Evolutionary conservation across 2,113 vertebrate species (phyloP).

Genomic region (Neoarius graeffei): DNA sequence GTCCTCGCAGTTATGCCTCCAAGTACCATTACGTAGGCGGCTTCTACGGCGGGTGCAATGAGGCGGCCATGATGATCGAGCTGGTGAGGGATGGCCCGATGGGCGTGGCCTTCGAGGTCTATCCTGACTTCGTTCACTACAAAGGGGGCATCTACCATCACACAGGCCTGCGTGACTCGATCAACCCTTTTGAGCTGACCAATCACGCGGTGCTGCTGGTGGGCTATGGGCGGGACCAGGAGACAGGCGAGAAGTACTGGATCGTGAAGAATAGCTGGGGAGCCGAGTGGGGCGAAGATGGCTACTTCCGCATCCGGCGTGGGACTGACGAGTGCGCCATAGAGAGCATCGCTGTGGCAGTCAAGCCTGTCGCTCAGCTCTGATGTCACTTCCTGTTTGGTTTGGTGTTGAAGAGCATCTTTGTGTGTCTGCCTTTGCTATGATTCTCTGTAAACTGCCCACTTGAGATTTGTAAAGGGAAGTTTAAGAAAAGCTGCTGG

Average conservation of each 20-base stretch:
- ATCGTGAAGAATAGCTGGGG: conserved; percentile 98
- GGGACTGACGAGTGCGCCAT: conserved; percentile 89
- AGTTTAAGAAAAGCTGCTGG: not conserved
- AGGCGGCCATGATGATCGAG: conserved; percentile 87
- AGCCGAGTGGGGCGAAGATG: conserved; percentile 81
- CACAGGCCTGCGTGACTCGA: conserved; percentile 79
- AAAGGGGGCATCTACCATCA: conserved; percentile 88
- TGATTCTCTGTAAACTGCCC: not conserved
- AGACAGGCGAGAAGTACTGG: conserved; percentile 85
- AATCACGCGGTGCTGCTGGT: conserved; percentile 94
- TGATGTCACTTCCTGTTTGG: conserved; percentile 58
- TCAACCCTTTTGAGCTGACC: conserved; percentile 93
- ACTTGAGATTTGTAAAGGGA: not conserved
- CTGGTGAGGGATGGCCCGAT: conserved; percentile 85
- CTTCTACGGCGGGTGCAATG: conserved; percentile 94
- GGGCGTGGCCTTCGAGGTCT: conserved; percentile 87
- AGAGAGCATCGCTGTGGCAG: conserved; percentile 88
- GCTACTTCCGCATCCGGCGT: conserved; percentile 92
- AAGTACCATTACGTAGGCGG: conserved; percentile 92
- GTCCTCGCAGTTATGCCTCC: conserved; percentile 77
- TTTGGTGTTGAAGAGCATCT: not conserved
- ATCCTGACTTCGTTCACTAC: conserved; percentile 86
- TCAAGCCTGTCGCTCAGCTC: conserved; percentile 80
- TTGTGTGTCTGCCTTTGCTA: not conserved
- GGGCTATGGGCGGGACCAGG: conserved; percentile 82